A percentile compares a stretch with the other conserved stretches of the same genome.
Conservation (phyloP, 2,888 invertebrate genomes). For the Leucophenga montana region DNA sequence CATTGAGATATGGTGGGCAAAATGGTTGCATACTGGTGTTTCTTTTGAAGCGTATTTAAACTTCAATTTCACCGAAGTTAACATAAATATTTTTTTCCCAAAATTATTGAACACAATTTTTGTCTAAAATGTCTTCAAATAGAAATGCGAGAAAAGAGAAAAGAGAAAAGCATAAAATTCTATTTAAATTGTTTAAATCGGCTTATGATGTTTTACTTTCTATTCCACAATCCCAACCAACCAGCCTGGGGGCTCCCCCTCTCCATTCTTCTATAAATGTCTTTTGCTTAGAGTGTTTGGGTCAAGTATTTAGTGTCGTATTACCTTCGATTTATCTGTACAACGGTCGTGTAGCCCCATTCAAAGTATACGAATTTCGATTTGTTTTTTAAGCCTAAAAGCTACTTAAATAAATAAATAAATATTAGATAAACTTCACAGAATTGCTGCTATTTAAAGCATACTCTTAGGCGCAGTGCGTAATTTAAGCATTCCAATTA, state of each 20-base stretch:
- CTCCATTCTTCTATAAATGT: neutral
- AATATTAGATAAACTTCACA: neutral
- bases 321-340: neutral
- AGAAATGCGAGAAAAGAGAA: no score
- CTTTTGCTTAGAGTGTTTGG: constrained; percentile 12
- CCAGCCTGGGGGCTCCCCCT: no score
- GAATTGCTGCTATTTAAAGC: neutral
- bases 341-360: no score
- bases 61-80: no score
- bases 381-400: constrained; percentile 50
- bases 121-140: no score
- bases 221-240: neutral
- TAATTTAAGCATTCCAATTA: constrained; percentile 12
- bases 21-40: no score
- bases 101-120: no score
- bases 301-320: constrained; percentile 12
- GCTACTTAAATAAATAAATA: constrained; percentile 49
- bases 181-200: constrained; percentile 61
- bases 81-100: no score
- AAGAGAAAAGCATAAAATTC: constrained; percentile 35
- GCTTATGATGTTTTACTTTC: constrained; percentile 47
- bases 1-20: no score
- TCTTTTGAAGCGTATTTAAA: no score
- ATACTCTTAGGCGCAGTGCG: neutral
- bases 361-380: neutral